Evolutionary conservation across 2,888 invertebrate genomes (phyloP), one percentile per base, ranked within the genome.

Genomic region (Scaptomyza parva): DNA sequence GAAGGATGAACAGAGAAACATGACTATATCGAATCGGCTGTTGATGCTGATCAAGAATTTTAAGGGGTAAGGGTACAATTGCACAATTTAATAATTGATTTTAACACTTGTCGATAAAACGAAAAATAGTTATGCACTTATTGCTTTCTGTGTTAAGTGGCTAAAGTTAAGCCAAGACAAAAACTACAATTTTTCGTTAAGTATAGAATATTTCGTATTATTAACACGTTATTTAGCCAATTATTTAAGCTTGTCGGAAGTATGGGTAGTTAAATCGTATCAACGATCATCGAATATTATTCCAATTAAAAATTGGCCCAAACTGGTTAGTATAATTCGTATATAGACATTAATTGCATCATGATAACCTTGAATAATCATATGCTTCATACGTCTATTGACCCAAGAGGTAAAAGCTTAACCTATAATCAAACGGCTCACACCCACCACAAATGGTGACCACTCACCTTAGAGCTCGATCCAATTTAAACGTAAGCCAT

Each of bases 381-480:
- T 24, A 30, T 61, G 70, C n/a, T 57, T 78, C 63, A 62, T 70
- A 70, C 74, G 71, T 67, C 69, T 71, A 68, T 75, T 79, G 81
- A 77, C 69, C 74, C 52, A 45, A 45, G 59, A 28, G 12, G 35
- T 30, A 45, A 24, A 2, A 50, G 37, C 7, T 45, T 65, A 65
- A 55, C 72, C 79, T 24, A 67, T 73, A 82, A 88, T 85, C 51
- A 82, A 33, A 30, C 54, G 9, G 44, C 64, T 41, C 76, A 76
- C 83, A 76, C 60, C 68, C 83, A 68, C 50, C 8, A 37, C 37
- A 37, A 37, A 37, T 37, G 20, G 24, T 30, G 84, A 53, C 84
- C 88, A 86, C 84, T 87, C 86, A 86, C 18, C 53, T 17, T 45
- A 45, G 37, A 50, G 45, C 45, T 35, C 53, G 64, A 65, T 45